Percentiles rank a stretch among this genome's conserved stretches.
Conservation (phyloP, 2,797 vertebrate species). For the Lithobates sylvaticus region DNA sequence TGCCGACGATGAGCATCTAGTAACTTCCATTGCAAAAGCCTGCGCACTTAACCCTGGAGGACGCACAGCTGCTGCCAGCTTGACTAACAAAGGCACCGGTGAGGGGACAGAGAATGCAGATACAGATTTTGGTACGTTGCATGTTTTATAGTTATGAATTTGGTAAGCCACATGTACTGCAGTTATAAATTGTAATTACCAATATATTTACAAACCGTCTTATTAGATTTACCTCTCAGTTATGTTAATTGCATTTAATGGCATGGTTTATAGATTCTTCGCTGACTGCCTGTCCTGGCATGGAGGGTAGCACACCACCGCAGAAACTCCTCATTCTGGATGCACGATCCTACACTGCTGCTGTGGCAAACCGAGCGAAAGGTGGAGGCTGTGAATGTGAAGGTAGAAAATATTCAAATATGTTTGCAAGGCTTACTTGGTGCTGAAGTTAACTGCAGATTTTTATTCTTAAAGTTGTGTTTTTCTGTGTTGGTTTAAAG, state of each 20-base stretch:
- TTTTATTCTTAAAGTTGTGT: too few relatives aligned
- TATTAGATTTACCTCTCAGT: neutral
- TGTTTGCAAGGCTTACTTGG: too few relatives aligned
- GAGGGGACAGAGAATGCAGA: conserved; percentile 87
- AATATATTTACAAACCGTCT: neutral
- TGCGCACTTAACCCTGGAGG: conserved; percentile 88
- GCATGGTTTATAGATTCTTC: conserved; percentile 84
- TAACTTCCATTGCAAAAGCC: conserved; percentile 97
- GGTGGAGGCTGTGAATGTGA: conserved; percentile 98
- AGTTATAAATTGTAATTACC: neutral
- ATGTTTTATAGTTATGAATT: neutral
- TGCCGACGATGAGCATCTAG: conserved; percentile 94
- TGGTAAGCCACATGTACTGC: conserved; percentile 76
- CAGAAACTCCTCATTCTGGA: conserved; percentile 97
- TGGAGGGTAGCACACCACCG: conserved; percentile 83
- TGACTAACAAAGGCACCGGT: conserved; percentile 65
- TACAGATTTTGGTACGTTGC: conserved; percentile 88
- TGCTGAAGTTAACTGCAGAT: too few relatives aligned
- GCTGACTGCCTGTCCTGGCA: conserved; percentile 84
- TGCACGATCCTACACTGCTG: conserved; percentile 95
- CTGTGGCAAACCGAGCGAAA: conserved; percentile 96
- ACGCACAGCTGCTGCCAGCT: conserved; percentile 68
- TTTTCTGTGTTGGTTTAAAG: too few relatives aligned
- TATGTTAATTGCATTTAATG: neutral
- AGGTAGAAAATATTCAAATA: conserved; percentile 75